Evolutionary conservation across 2,113 vertebrate genomes (phyloP).

Genomic region (Trochalopteron elliotii): DNA sequence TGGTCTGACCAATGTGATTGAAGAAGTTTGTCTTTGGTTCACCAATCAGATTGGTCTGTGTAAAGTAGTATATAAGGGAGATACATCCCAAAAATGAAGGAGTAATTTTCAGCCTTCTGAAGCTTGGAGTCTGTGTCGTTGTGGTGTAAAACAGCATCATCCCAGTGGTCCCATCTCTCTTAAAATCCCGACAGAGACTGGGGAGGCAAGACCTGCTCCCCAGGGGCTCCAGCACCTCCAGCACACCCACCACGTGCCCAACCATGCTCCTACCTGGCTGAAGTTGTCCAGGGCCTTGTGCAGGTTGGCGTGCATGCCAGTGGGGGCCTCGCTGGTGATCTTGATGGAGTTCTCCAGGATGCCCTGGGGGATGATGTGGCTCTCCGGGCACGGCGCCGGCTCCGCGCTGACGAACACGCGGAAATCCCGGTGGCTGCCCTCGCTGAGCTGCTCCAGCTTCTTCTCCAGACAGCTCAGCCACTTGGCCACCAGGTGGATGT

Average conservation of each 20-base stretch:
- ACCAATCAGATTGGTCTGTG: no score
- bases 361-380: conserved; percentile 91
- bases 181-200: neutral
- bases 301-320: conserved; percentile 90
- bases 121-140: no score
- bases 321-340: conserved; percentile 90
- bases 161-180: neutral
- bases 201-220: fast-evolving
- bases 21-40: no score
- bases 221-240: neutral
- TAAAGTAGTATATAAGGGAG: no score
- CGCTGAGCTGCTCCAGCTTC: conserved; percentile 83
- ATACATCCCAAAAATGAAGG: no score
- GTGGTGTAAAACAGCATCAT: neutral
- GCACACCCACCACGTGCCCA: fast-evolving
- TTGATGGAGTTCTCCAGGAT: conserved; percentile 95
- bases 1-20: no score
- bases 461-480: conserved; percentile 91
- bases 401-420: conserved; percentile 92
- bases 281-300: conserved; percentile 97
- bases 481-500: conserved; percentile 92
- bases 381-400: conserved; percentile 79
- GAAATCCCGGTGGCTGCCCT: conserved; percentile 82
- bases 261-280: conserved; percentile 78
- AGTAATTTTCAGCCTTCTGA: no score